Conservation (phyloP, 2,113 vertebrate species). For the Glaucidium brasilianum region DNA sequence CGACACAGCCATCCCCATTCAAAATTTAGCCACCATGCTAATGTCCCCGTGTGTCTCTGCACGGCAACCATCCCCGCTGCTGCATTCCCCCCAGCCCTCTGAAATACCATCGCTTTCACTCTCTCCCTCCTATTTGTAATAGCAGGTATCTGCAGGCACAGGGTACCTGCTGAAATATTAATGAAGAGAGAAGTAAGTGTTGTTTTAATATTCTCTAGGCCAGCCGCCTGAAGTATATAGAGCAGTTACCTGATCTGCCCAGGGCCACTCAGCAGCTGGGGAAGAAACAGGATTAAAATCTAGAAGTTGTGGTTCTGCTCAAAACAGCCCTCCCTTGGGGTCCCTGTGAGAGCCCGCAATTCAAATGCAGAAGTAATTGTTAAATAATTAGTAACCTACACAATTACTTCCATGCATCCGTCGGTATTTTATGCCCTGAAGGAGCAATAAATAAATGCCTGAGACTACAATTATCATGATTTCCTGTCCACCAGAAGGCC, state of each 20-base stretch:
- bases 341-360: not conserved
- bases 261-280: not conserved
- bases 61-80: not conserved
- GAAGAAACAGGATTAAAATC: not conserved
- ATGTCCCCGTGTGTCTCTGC: accelerated
- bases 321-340: not conserved
- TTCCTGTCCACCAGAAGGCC: not conserved
- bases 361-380: conserved; percentile 20
- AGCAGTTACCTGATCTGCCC: conserved; percentile 8
- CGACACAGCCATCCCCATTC: not conserved
- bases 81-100: not conserved
- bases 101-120: not conserved
- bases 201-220: conserved; percentile 48
- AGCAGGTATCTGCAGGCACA: not conserved
- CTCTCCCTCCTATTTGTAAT: not conserved
- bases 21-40: not conserved
- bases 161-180: conserved; percentile 22
- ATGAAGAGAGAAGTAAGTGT: conserved; percentile 17
- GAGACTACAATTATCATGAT: not conserved
- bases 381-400: conserved; percentile 56
- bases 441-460: conserved; percentile 16
- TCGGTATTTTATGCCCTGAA: conserved; percentile 20
- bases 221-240: not conserved
- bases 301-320: not conserved
- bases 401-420: not conserved